phyloP scores from a whole-genome alignment of 2,113 vertebrate genomes.

The Opisthocomus hoazin region DNA sequence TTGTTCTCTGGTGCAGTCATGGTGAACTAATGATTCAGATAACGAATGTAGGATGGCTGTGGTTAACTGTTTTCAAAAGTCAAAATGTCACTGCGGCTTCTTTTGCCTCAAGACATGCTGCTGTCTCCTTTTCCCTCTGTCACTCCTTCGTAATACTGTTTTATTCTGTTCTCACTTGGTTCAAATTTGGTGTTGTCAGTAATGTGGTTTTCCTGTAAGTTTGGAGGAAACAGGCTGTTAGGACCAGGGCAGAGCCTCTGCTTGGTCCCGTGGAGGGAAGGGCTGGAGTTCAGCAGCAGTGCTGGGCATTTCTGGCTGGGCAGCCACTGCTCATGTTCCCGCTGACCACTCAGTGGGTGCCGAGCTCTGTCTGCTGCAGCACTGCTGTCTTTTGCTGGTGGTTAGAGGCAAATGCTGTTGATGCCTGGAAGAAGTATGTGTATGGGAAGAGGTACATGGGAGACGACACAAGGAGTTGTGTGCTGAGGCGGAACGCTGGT shows the following conservation, averaged over 20 bases:
- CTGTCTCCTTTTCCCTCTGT: background rate
- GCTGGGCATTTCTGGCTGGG: background rate
- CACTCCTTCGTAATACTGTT: background rate
- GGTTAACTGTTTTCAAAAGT: background rate
- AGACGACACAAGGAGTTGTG: background rate
- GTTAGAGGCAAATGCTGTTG: background rate
- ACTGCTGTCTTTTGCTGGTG: background rate
- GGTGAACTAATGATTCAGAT: background rate
- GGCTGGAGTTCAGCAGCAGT: background rate
- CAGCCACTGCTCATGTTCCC: accelerated
- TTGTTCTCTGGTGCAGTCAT: background rate
- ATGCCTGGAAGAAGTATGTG: accelerated
- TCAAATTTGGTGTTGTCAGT: background rate
- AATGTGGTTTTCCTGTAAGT: background rate
- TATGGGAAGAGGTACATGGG: accelerated
- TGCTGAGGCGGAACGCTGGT: background rate
- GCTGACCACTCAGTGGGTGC: accelerated
- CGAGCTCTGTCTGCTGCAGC: background rate
- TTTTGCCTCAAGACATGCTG: background rate
- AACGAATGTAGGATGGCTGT: background rate
- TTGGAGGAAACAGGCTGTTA: background rate
- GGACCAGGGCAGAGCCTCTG: background rate
- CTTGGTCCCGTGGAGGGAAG: background rate
- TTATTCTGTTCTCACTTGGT: background rate
- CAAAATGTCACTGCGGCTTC: background rate